Evolutionary conservation across 2,888 invertebrate genomes (phyloP).

Genomic region (Agrotis exclamationis): DNA sequence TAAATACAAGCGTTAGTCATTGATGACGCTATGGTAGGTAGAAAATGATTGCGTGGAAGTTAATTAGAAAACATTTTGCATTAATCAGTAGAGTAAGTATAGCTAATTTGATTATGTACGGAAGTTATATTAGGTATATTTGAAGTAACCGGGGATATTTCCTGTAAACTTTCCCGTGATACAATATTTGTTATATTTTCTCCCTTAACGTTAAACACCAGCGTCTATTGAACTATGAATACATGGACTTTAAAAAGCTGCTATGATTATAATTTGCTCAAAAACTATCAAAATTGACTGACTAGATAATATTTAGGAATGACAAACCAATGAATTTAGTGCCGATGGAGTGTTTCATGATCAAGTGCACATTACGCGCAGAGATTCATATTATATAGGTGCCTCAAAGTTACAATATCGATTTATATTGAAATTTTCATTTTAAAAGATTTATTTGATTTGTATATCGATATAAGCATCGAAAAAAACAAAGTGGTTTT

Average conservation of each 20-base stretch:
- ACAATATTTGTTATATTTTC: neutral
- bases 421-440: slow-evolving; percentile 38
- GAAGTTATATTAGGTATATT: neutral
- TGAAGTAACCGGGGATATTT: neutral
- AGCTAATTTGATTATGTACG: slow-evolving; percentile 18
- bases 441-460: slow-evolving; percentile 31
- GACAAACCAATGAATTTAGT: slow-evolving; percentile 54
- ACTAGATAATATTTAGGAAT: slow-evolving; percentile 53
- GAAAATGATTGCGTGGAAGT: neutral
- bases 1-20: slow-evolving; percentile 1
- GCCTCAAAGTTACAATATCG: slow-evolving; percentile 52
- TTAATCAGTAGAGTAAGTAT: slow-evolving; percentile 14
- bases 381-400: slow-evolving; percentile 58
- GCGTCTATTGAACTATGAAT: slow-evolving; percentile 31
- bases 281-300: slow-evolving; percentile 44
- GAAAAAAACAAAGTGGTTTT: slow-evolving; percentile 39
- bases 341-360: slow-evolving; percentile 52
- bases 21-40: neutral
- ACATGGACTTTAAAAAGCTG: slow-evolving; percentile 41
- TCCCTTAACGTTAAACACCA: slow-evolving; percentile 33
- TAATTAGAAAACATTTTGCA: slow-evolving; percentile 19
- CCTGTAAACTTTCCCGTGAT: neutral
- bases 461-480: slow-evolving; percentile 36
- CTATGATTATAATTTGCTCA: slow-evolving; percentile 50
- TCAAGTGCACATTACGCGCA: slow-evolving; percentile 46